These are phyloP conservation scores for Clepsis dumicolana DNA, from an alignment of 2,888 invertebrate species.

Conservation along the genomic window DNA sequence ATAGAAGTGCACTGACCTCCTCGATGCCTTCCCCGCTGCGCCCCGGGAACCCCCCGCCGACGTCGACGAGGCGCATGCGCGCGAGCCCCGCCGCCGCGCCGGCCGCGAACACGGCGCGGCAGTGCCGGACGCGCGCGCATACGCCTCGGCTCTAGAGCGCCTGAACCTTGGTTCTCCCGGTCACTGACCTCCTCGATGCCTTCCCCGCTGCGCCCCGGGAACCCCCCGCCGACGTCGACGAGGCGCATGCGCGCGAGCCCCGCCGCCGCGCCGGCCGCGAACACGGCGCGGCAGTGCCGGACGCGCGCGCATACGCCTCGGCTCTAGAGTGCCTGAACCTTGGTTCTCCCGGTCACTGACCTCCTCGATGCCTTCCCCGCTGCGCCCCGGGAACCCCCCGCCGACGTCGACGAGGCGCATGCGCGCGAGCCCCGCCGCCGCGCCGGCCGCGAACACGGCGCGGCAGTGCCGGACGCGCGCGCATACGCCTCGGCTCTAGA, in stretches of 20 bases:
- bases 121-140: slow-evolving; percentile 91
- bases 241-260: slow-evolving; percentile 91
- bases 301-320: slow-evolving; percentile 94
- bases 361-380: no score
- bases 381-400: slow-evolving; percentile 95
- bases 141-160: slow-evolving; percentile 94
- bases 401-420: slow-evolving; percentile 95
- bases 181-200: no score
- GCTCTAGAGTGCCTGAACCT: slow-evolving; percentile 96
- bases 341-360: no score
- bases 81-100: slow-evolving; percentile 89
- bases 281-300: slow-evolving; percentile 89
- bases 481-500: slow-evolving; percentile 93
- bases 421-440: slow-evolving; percentile 88
- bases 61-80: slow-evolving; percentile 92
- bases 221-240: slow-evolving; percentile 97
- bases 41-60: slow-evolving; percentile 98
- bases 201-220: slow-evolving; percentile 92
- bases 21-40: no score
- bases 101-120: slow-evolving; percentile 90
- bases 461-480: slow-evolving; percentile 91
- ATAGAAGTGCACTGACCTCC: no score
- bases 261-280: slow-evolving; percentile 89
- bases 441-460: slow-evolving; percentile 90
- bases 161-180: no score